Base-by-base conservation (phyloP, 2,797 vertebrate species). In the Siniperca obscura region DNA sequence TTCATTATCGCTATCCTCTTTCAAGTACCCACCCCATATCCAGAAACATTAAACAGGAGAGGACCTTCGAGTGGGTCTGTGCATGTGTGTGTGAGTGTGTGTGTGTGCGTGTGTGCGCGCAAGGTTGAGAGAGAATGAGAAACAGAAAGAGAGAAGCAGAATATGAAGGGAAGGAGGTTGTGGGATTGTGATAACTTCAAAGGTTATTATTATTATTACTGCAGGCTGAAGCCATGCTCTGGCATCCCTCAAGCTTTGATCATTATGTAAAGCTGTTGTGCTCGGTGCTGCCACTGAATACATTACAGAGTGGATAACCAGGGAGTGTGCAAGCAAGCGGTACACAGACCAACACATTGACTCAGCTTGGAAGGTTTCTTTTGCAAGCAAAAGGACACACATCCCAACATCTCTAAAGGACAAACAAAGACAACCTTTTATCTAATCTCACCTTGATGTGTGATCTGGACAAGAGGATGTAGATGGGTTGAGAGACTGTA, bases 251-350 rank as follows among this genome's bases (percentile, higher is more conserved):
- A 76, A 82, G 92, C 93, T 94, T 93, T 94, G 93, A 94, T 94
- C 90, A 90, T 91, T 92, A 92, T 94, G 92, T 92, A 93, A 93
- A 94, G 90, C 93, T 92, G 90, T 87, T 89, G 88, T 90, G 91
- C 88, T 92, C 57, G 21, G 64, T 59, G 72, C 86, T 84, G 78
- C 70, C 88, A 71, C 76, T 70, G 81, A 90, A 92, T 91, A 87
- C 86, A 92, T 92, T 81, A 90, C 86, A 82, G 81, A 79, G 83
- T 71, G 85, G 84, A 91, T 88, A 91, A 87, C 84, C 84, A 81
- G 71, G 52, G 67, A 87, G 74, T 62, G 87, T 66, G 83, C 66
- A 76, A 66, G 76, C 67, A 42, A 66, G 42, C n/a, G 13, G 13
- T 56, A 80, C 65, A 83, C 55, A 60, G 74, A 83, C 62, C 53